Conservation (phyloP, 2,888 invertebrate species). For the Eledona agricola region DNA sequence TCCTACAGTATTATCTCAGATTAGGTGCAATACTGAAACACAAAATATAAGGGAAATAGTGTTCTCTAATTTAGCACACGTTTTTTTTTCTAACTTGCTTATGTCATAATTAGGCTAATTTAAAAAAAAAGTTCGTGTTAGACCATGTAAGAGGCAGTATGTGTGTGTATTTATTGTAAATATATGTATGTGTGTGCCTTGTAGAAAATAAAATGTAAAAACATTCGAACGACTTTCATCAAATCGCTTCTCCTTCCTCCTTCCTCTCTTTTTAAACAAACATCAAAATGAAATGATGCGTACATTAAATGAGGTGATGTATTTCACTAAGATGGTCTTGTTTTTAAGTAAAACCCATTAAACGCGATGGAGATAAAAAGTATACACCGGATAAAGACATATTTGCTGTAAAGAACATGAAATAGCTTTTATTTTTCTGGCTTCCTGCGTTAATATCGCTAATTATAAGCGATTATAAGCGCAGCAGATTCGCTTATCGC, state of each 20-base stretch:
- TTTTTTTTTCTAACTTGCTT: conserved; percentile 46
- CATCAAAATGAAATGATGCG: too few species aligned
- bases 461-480: too few species aligned
- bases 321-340: too few species aligned
- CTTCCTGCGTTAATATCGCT: too few species aligned
- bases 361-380: too few species aligned
- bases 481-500: too few species aligned
- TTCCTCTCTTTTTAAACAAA: too few species aligned
- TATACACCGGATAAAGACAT: too few species aligned
- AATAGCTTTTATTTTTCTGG: too few species aligned
- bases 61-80: conserved; percentile 37
- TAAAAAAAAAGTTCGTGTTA: conserved; percentile 45
- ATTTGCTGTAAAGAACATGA: too few species aligned
- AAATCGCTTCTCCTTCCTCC: conserved; percentile 1
- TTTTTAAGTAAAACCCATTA: too few species aligned
- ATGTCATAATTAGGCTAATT: conserved; percentile 41
- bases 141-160: conserved; percentile 48
- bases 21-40: conserved; percentile 33
- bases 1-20: conserved; percentile 31
- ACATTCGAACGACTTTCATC: conserved; percentile 4
- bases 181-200: conserved; percentile 74
- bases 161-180: conserved; percentile 63
- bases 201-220: conserved; percentile 68
- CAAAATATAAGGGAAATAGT: conserved; percentile 23
- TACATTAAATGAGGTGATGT: too few species aligned